These are phyloP conservation scores for Drosophila pseudotalamancana DNA, from an alignment of 2,888 invertebrate genomes.

Conservation along the genomic window DNA sequence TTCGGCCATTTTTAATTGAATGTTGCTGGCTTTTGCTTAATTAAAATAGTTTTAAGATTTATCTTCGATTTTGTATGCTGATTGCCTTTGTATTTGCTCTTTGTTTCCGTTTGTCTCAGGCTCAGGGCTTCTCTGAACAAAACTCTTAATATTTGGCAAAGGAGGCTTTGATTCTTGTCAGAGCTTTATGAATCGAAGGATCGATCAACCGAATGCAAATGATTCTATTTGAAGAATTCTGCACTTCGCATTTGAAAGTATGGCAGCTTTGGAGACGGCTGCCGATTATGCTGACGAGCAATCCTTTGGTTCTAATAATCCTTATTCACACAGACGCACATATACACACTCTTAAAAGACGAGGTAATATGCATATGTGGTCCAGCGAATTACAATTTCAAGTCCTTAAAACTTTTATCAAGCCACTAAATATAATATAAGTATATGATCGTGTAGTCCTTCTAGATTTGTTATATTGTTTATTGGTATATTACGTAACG, in stretches of 20 bases:
- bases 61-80: constrained; percentile 31
- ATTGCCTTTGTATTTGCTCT: constrained; percentile 48
- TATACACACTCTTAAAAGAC: constrained; percentile 20
- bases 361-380: constrained; percentile 21
- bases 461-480: constrained; percentile 38
- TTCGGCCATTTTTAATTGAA: constrained; percentile 90
- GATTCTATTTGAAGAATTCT: constrained; percentile 43
- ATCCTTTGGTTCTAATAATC: constrained; percentile 37
- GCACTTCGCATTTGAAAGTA: constrained; percentile 62
- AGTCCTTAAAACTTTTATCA: constrained; percentile 36
- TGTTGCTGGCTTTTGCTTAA: constrained; percentile 67
- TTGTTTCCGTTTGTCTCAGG: constrained; percentile 46
- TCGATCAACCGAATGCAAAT: constrained; percentile 23
- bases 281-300: constrained; percentile 12
- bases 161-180: constrained; percentile 42
- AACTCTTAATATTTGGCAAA: constrained; percentile 38
- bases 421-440: constrained; percentile 43
- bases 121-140: constrained; percentile 19
- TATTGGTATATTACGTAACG: constrained; percentile 45
- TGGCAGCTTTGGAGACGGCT: constrained; percentile 25
- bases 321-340: constrained; percentile 30
- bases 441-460: constrained; percentile 52
- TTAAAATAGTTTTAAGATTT: constrained; percentile 16
- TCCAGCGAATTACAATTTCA: constrained; percentile 36
- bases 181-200: constrained; percentile 17